Percentiles rank a stretch among this genome's conserved stretches.
Conservation (phyloP, 2,797 vertebrate species). For the Diplodus sargus region DNA sequence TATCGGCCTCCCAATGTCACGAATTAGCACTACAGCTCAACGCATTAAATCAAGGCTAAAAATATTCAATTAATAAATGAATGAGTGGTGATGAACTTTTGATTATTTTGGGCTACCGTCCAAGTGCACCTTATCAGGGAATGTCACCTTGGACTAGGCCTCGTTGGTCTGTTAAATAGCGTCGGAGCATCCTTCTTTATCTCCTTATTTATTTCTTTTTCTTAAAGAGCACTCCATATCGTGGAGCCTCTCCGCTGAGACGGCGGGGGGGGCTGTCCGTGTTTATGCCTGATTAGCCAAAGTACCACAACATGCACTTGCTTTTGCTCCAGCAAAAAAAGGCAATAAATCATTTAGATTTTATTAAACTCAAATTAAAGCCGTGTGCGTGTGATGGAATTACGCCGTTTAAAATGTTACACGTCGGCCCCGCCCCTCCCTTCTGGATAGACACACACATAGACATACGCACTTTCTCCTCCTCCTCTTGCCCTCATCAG, state of each 20-base stretch:
- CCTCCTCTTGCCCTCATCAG: constrained; percentile 24
- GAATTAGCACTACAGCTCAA: constrained; percentile 80
- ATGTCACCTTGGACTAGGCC: constrained; percentile 87
- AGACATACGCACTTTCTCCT: constrained; percentile 12
- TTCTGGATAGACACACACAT: constrained; percentile 24
- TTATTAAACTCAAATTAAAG: constrained; percentile 85
- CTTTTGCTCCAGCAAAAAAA: constrained; percentile 65
- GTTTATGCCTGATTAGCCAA: constrained; percentile 83
- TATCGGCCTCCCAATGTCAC: constrained; percentile 83
- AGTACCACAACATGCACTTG: constrained; percentile 71
- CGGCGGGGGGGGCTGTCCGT: constrained; percentile 57
- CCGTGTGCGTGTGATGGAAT: constrained; percentile 79
- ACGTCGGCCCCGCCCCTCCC: constrained; percentile 44
- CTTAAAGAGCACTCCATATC: constrained; percentile 76
- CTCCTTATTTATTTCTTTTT: constrained; percentile 77
- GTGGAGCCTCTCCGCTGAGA: constrained; percentile 56
- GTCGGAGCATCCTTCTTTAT: constrained; percentile 79
- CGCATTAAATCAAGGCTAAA: constrained; percentile 84
- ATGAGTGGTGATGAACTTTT: constrained; percentile 87
- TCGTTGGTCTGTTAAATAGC: constrained; percentile 84
- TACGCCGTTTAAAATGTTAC: constrained; percentile 72
- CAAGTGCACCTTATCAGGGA: constrained; percentile 87
- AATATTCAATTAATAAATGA: constrained; percentile 90
- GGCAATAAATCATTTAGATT: constrained; percentile 85
- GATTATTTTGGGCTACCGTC: constrained; percentile 87